Conservation (phyloP, 2,113 vertebrate genomes). For the Xiphophorus maculatus region DNA sequence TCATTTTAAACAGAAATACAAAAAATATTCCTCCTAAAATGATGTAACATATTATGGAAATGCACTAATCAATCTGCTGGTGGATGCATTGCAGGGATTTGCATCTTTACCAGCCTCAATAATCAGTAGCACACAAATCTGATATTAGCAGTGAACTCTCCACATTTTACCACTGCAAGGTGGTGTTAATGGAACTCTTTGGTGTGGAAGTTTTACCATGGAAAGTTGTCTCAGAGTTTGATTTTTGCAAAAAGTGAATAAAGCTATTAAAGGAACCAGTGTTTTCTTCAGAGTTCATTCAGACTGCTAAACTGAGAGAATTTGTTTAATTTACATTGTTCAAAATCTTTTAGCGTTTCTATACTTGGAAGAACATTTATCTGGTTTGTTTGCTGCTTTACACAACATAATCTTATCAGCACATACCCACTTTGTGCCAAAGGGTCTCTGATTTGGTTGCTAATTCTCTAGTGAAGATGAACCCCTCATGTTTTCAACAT, state of each 20-base stretch:
- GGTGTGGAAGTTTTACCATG: no score
- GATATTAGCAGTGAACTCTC: background rate
- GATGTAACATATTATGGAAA: background rate
- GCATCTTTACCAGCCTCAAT: background rate
- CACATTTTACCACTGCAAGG: background rate
- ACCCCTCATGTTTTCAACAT: constrained; percentile 8
- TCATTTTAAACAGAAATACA: background rate
- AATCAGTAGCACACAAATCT: background rate
- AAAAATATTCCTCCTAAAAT: background rate
- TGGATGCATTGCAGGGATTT: background rate
- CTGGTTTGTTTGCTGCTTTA: background rate
- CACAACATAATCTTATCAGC: background rate
- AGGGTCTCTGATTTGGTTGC: background rate
- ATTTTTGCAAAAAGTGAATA: no score
- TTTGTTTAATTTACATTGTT: background rate
- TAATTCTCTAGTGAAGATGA: constrained; percentile 11
- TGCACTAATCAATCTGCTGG: background rate
- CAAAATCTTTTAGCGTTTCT: background rate
- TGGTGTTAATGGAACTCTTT: background rate
- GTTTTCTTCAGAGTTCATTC: no score
- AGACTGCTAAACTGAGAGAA: no score
- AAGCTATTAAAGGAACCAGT: no score
- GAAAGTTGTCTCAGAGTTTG: no score
- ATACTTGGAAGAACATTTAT: background rate
- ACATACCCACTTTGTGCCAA: background rate